Base-by-base conservation (phyloP, 2,113 vertebrate species). In the Catharus bicknelli region DNA sequence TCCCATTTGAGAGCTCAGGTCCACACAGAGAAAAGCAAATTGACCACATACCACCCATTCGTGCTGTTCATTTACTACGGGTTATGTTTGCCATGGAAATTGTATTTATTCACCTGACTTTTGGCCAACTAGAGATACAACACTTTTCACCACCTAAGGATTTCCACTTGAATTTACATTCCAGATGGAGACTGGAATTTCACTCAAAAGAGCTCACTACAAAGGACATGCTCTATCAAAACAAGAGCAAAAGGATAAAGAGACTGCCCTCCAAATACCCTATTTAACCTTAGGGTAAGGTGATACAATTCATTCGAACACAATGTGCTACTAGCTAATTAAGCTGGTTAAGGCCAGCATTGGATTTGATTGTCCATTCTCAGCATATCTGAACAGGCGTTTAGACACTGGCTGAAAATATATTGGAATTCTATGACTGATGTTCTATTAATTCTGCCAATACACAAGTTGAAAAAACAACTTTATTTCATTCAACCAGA, bases 81-180 rank as follows among this genome's bases (percentile, higher is more conserved):
- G 22, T 77, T 90, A 57, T 40, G 47, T 81, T 96, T 94, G 75
- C 70, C 48, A 59, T 34, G 59, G 80, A 92, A 95, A 80, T 86
- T 66, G 55, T 58, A 81, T 92, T 94, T 89, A 90, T 92, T 86
- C 72, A 94, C 63, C 76, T 90, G 75, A 90, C 63, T 91, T 88
- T 53, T 68, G 42, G 68, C 62, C 68, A 76, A 2, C 66, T 76
- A 85, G 48, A 91, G 34, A 61, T 76, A 58, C 23, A 90, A 42
- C n/a, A 53, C 80, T 86, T 94, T 79, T 92, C 89, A 92, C 14
- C 91, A 83, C 84, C 54, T 69, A 84, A 66, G 42, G 45, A 74
- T 90, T 95, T 91, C 43, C 51, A 73, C 53, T 90, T 57, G 63
- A 81, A 19, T 61, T 88, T 79, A 77, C 63, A 77, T 77, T 94